phyloP scores from a whole-genome alignment of 2,888 invertebrate species.

The Brenthis daphne region DNA sequence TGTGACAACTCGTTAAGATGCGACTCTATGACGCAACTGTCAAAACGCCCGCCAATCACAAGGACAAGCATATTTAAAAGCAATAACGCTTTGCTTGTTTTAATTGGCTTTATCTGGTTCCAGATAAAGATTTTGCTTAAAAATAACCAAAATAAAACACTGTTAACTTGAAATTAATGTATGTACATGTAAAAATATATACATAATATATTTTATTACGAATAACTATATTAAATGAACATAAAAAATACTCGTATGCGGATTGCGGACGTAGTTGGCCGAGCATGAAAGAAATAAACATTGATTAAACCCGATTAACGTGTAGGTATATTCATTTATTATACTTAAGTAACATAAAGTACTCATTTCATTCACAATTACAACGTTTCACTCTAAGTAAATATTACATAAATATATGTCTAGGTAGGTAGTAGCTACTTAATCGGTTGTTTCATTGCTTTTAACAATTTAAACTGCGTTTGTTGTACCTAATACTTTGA shows the following conservation, averaged over 20 bases:
- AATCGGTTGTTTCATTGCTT: too few relatives aligned
- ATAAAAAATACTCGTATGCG: not conserved
- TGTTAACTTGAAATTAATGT: too few relatives aligned
- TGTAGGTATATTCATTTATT: not conserved
- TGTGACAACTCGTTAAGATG: conserved; percentile 42
- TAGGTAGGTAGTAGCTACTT: too few relatives aligned
- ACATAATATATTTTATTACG: not conserved
- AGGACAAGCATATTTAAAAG: too few relatives aligned
- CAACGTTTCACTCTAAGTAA: not conserved
- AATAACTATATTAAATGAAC: not conserved
- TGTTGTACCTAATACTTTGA: too few relatives aligned
- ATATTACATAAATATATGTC: too few relatives aligned
- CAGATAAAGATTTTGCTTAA: too few relatives aligned
- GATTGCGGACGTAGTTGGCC: conserved; percentile 1
- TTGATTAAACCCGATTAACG: conserved; percentile 11
- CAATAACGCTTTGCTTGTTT: too few relatives aligned
- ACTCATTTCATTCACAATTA: conserved; percentile 26
- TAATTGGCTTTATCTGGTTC: too few relatives aligned
- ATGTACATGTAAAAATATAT: not conserved
- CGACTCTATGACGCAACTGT: not conserved
- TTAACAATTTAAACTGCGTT: too few relatives aligned
- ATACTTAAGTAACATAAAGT: not conserved
- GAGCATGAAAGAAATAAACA: conserved; percentile 6
- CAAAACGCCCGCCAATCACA: not conserved
- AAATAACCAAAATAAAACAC: too few relatives aligned